Evolutionary conservation across 2,797 vertebrate genomes (phyloP).

Genomic region (Rhodeus uyekii): DNA sequence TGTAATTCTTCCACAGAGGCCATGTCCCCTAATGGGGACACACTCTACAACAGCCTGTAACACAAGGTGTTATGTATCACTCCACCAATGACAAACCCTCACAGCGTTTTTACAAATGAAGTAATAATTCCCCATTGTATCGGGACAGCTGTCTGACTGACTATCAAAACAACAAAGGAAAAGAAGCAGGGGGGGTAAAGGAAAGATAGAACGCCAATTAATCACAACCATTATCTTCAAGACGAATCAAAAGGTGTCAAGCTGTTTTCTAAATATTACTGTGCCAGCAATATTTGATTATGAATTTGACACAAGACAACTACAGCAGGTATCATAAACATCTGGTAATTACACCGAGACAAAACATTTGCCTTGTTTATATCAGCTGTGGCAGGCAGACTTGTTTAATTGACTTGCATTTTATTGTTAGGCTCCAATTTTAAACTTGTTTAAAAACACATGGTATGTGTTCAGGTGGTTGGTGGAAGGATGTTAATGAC

Average conservation of each 20-base stretch:
- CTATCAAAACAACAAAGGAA: constrained; percentile 84
- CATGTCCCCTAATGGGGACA: constrained; percentile 74
- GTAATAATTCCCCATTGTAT: constrained; percentile 87
- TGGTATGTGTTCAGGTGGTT: constrained; percentile 46
- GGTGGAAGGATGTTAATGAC: constrained; percentile 39
- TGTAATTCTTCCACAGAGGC: constrained; percentile 77
- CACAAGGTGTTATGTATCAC: constrained; percentile 76
- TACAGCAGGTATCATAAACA: constrained; percentile 90
- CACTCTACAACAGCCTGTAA: constrained; percentile 70
- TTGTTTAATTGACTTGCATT: constrained; percentile 58
- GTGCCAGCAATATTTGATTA: constrained; percentile 91
- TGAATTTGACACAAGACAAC: constrained; percentile 91
- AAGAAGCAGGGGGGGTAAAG: constrained; percentile 67
- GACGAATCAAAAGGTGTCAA: constrained; percentile 93
- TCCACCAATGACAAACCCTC: constrained; percentile 82
- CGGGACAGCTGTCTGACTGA: constrained; percentile 87
- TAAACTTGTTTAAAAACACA: constrained; percentile 51
- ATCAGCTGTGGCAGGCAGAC: constrained; percentile 56
- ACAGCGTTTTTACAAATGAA: constrained; percentile 79
- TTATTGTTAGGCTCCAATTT: constrained; percentile 56
- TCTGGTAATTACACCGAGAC: constrained; percentile 81
- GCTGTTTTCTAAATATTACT: constrained; percentile 96
- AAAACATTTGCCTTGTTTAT: constrained; percentile 65
- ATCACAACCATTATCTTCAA: constrained; percentile 91
- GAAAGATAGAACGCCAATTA: constrained; percentile 89